A percentile compares a stretch with the other conserved stretches of the same genome.
Conservation (phyloP, 2,888 invertebrate species). For the Synergus itoensis region DNA sequence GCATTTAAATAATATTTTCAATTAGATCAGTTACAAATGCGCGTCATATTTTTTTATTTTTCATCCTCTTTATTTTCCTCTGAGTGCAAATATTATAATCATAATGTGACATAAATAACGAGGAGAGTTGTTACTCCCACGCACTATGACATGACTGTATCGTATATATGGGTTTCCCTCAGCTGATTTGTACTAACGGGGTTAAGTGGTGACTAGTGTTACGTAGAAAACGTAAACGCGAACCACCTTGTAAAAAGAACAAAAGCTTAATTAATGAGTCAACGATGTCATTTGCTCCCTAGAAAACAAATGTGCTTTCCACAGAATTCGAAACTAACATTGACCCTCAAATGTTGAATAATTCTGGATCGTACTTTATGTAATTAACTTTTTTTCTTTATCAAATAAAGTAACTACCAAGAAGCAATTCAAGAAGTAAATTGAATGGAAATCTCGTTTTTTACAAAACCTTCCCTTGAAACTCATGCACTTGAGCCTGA, state of each 20-base stretch:
- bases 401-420: too few species aligned
- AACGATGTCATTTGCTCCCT: constrained; percentile 59
- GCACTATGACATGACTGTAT: constrained; percentile 23
- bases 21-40: too few species aligned
- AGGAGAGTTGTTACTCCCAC: constrained; percentile 18
- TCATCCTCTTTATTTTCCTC: not conserved
- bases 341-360: not conserved
- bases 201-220: constrained; percentile 62
- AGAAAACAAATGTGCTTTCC: constrained; percentile 60
- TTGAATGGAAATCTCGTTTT: not conserved
- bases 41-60: not conserved
- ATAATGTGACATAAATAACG: constrained; percentile 22
- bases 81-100: not conserved
- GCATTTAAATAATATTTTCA: too few species aligned
- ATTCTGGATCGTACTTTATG: not conserved
- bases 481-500: not conserved
- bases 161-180: constrained; percentile 67
- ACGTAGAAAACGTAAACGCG: constrained; percentile 55
- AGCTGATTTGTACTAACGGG: constrained; percentile 72
- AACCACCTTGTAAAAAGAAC: constrained; percentile 34
- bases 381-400: not conserved
- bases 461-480: not conserved
- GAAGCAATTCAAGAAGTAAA: not conserved
- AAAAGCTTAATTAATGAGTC: constrained; percentile 59
- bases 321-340: not conserved